Percentiles rank a stretch among this genome's conserved stretches.
These are phyloP conservation scores for rabbit (Oryctolagus cuniculus) DNA, from an alignment of 2,113 vertebrate species.

Conservation along the genomic window DNA sequence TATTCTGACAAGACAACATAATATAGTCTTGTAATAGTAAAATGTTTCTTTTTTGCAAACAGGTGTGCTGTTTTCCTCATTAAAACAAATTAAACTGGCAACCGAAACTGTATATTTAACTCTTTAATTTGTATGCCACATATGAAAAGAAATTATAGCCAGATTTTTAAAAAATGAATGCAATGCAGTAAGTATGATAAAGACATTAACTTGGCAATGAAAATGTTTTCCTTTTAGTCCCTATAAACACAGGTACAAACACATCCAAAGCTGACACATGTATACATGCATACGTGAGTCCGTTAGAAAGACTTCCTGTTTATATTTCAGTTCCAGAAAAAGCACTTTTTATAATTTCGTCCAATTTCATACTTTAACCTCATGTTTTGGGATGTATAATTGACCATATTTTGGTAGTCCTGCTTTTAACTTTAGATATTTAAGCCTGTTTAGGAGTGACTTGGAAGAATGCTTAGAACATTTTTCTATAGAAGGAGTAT, in stretches of 20 bases:
- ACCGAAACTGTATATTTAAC: constrained; percentile 55
- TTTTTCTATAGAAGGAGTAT: not conserved
- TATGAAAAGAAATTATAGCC: constrained; percentile 58
- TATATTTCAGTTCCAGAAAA: not conserved
- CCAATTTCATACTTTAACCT: not conserved
- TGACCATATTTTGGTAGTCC: not conserved
- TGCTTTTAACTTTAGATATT: not conserved
- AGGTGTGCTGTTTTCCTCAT: constrained; percentile 71
- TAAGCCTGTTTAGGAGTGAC: not conserved
- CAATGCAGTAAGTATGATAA: not conserved
- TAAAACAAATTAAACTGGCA: constrained; percentile 84
- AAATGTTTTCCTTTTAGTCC: not conserved
- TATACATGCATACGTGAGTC: not conserved
- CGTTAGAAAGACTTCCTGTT: not conserved
- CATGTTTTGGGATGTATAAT: not conserved
- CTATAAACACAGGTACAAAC: not conserved
- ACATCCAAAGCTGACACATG: not conserved
- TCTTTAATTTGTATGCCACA: constrained; percentile 74
- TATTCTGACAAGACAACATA: constrained; percentile 68
- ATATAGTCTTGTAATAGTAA: constrained; percentile 73
- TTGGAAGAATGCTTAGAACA: not conserved
- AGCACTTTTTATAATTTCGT: not conserved
- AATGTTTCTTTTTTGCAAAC: constrained; percentile 79
- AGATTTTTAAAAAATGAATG: constrained; percentile 42
- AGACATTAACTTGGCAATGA: not conserved